Conservation (phyloP, 2,888 invertebrate genomes). For the Endomychus coccineus region DNA sequence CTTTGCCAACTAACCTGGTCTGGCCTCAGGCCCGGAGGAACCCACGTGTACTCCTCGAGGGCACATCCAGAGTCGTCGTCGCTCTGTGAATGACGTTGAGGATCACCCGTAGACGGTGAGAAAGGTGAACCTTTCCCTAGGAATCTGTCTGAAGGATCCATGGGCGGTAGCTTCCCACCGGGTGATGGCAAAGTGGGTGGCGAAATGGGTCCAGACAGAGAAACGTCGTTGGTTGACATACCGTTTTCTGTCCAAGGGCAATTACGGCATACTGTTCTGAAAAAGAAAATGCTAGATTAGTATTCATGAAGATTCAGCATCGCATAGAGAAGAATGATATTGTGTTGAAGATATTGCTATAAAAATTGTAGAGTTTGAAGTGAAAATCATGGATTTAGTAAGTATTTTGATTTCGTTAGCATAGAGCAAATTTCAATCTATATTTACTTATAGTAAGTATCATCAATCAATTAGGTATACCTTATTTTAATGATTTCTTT, state of each 20-base stretch:
- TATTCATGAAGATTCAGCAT: too few relatives aligned
- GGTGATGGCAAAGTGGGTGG: conserved; percentile 41
- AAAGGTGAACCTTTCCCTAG: conserved; percentile 53
- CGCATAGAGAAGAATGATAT: too few relatives aligned
- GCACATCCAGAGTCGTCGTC: conserved; percentile 98
- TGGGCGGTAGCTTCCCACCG: conserved; percentile 41
- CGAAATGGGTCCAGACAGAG: conserved; percentile 41
- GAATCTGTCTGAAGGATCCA: conserved; percentile 49
- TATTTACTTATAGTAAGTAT: too few relatives aligned
- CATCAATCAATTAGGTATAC: too few relatives aligned
- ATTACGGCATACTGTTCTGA: conserved; percentile 78
- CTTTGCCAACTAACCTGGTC: conserved; percentile 82
- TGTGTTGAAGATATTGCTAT: too few relatives aligned
- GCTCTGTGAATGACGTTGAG: conserved; percentile 82
- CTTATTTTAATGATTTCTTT: too few relatives aligned
- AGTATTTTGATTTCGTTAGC: too few relatives aligned
- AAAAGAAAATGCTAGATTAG: conserved; percentile 42
- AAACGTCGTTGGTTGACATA: conserved; percentile 45
- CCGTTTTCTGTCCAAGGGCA: conserved; percentile 60
- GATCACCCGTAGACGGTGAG: conserved; percentile 54
- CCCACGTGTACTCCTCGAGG: conserved; percentile 97
- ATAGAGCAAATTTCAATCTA: too few relatives aligned
- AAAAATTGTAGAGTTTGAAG: too few relatives aligned
- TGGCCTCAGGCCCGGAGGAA: conserved; percentile 90
- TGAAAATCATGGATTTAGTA: too few relatives aligned